A percentile compares a stretch with the other conserved stretches of the same genome.
Conservation (phyloP, 1,140 invertebrate species). For the Drosophila bifasciata region DNA sequence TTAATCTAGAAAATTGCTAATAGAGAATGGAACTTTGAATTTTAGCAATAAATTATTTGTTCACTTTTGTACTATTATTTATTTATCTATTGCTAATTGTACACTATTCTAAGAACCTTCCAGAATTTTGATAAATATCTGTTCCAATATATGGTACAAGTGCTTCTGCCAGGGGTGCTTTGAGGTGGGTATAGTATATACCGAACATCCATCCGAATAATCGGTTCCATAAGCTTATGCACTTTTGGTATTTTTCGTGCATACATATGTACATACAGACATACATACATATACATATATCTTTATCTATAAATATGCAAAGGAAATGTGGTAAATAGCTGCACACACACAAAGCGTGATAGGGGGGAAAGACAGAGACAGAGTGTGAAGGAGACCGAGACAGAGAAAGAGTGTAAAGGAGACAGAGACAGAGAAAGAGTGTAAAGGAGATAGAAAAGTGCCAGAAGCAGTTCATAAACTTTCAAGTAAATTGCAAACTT, state of each 20-base stretch:
- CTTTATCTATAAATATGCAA: constrained; percentile 43
- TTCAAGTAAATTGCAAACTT: constrained; percentile 62
- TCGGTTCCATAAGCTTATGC: constrained; percentile 21
- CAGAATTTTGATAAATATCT: no score
- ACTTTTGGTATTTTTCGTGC: constrained; percentile 12
- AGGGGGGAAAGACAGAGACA: not conserved
- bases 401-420: not conserved
- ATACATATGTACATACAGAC: no score
- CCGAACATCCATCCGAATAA: constrained; percentile 12
- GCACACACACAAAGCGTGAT: not conserved
- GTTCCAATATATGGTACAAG: no score
- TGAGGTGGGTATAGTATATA: no score
- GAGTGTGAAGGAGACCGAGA: not conserved
- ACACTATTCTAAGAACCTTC: no score
- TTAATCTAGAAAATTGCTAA: no score
- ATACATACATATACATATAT: constrained; percentile 9
- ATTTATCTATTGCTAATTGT: no score
- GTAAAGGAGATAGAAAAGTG: not conserved
- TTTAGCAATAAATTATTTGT: no score
- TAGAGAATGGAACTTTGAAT: no score
- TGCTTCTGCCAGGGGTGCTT: no score
- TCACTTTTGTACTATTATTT: no score
- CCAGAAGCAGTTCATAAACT: constrained; percentile 54
- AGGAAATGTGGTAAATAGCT: not conserved
- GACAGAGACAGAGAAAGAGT: not conserved